These are phyloP conservation scores for Diachasma alloeum DNA, from an alignment of 1,140 invertebrate genomes.

Conservation along the genomic window DNA sequence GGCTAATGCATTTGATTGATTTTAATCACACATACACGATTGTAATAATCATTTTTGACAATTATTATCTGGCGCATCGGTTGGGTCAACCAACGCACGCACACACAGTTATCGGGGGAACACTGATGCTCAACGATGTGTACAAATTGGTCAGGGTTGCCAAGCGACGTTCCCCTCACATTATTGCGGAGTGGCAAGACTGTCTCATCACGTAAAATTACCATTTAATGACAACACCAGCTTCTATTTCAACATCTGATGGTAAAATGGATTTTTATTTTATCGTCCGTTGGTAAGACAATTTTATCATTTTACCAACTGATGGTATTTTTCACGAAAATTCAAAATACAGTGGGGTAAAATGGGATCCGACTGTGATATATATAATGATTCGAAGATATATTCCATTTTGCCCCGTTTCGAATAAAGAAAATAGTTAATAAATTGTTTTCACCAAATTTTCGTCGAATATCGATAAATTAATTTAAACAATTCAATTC, in stretches of 20 bases:
- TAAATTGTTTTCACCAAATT: no score
- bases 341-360: no score
- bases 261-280: background rate
- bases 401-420: no score
- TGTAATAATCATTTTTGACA: slow-evolving; percentile 5
- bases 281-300: background rate
- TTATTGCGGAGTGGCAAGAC: background rate
- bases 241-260: background rate
- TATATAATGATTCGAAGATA: no score
- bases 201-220: background rate
- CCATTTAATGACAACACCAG: no score
- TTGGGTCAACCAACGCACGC: slow-evolving; percentile 9
- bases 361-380: no score
- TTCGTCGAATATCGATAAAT: no score
- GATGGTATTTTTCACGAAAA: no score
- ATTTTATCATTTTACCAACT: no score
- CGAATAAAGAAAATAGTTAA: no score
- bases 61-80: slow-evolving; percentile 9
- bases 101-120: background rate
- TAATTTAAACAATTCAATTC: no score
- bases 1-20: background rate
- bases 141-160: background rate
- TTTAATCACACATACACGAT: background rate
- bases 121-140: slow-evolving; percentile 1
- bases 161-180: background rate